A percentile compares a stretch with the other conserved stretches of the same genome.
These are phyloP conservation scores for Ceramica pisi DNA, from an alignment of 2,888 invertebrate genomes.

Conservation along the genomic window DNA sequence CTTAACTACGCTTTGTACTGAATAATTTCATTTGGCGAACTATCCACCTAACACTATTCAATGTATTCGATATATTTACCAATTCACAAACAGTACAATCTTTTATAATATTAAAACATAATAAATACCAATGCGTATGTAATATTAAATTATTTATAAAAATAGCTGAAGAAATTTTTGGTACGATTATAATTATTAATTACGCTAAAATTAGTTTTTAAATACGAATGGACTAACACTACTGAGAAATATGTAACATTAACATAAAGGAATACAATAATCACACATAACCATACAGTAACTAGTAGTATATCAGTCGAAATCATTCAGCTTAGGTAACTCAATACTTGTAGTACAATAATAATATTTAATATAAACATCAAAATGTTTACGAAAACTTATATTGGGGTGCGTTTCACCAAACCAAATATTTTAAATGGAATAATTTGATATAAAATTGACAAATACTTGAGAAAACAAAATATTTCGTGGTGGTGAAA, in stretches of 20 bases:
- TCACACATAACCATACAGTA: conserved; percentile 69
- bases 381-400: conserved; percentile 52
- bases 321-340: conserved; percentile 79
- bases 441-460: conserved; percentile 45
- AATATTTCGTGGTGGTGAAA: conserved; percentile 31
- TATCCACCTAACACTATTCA: conserved; percentile 58
- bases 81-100: conserved; percentile 65
- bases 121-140: conserved; percentile 72
- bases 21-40: conserved; percentile 83
- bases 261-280: conserved; percentile 75
- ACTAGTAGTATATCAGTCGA: conserved; percentile 80
- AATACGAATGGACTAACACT: conserved; percentile 69
- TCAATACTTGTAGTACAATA: conserved; percentile 67
- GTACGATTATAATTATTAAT: conserved; percentile 76
- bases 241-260: conserved; percentile 77
- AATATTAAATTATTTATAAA: conserved; percentile 78
- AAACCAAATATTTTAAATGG: conserved; percentile 12
- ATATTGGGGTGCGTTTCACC: conserved; percentile 28
- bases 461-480: conserved; percentile 18
- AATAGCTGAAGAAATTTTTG: conserved; percentile 85
- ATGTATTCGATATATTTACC: conserved; percentile 56
- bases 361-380: conserved; percentile 66
- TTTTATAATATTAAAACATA: conserved; percentile 61
- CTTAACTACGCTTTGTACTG: conserved; percentile 86
- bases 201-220: conserved; percentile 64